Evolutionary conservation across 2,797 vertebrate species (phyloP), one percentile per base, ranked within the genome.

Genomic region (Xiphophorus birchmanni): DNA sequence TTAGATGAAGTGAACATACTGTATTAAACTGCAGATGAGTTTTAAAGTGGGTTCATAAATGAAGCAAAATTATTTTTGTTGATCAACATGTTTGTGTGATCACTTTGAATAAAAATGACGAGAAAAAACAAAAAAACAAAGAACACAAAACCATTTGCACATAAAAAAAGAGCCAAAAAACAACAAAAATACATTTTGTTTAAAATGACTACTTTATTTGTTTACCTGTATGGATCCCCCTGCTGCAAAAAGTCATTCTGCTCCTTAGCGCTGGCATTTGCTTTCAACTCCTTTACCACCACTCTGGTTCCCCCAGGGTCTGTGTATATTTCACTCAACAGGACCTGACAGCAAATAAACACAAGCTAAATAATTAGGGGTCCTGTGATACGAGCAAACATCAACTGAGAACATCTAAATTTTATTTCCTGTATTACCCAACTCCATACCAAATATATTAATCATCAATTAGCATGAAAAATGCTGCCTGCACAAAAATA

Each of bases 211-310:
- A 4, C n/a, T 29, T 2, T 26, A 23, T 42, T 75, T 2, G 45
- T 82, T 95, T 90, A 99, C 98, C 97, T 97, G 92, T 99, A 99
- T 0, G 98, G 97, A 87, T 99, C 98, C 76, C 97, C 98, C 79
- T 97, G 97, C 91, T 97, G 98, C 87, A 99, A 91, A 91, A 99
- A 99, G 45, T 95, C 95, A 37, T 98, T 98, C 87, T 99, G 98
- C 63, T 99, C 98, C 94, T 97, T 98, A 21, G 96, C 93, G 83
- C 93, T 96, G 4, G 97, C 97, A 79, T 96, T 99, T 60, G 97
- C 97, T 92, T 98, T 98, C 84, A 99, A 85, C 90, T 99, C 98
- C 92, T 99, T 98, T 86, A 99, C 97, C 75, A 99, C 95, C 0
- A 98, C 97, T 91, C 97, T 95, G 73, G 97, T 88, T 48, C 97